These are phyloP conservation scores for Eupristina koningsbergeri DNA, from an alignment of 1,140 invertebrate genomes.

Conservation along the genomic window DNA sequence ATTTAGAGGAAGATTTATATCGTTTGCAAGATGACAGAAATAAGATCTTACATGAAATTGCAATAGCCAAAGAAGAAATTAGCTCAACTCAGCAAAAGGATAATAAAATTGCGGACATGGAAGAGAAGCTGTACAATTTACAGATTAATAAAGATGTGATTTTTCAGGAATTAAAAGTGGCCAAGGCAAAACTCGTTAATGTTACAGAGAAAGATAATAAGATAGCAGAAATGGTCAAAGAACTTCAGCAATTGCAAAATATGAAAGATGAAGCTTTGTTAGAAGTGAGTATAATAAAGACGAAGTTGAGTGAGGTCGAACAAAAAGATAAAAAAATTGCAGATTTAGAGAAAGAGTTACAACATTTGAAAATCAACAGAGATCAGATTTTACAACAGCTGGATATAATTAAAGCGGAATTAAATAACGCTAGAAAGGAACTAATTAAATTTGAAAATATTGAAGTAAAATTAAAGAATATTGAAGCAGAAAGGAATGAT, in stretches of 20 bases:
- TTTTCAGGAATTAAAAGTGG: not conserved
- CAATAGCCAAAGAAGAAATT: not conserved
- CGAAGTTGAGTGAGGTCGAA: constrained; percentile 42
- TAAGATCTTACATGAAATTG: constrained; percentile 22
- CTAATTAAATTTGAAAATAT: constrained; percentile 39
- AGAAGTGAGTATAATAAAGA: constrained; percentile 55
- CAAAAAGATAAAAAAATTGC: constrained; percentile 63
- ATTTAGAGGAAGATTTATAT: constrained; percentile 57
- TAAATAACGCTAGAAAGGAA: constrained; percentile 50
- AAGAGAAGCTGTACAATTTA: constrained; percentile 50
- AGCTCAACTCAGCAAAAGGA: constrained; percentile 59
- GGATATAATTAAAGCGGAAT: constrained; percentile 42
- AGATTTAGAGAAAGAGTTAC: constrained; percentile 57
- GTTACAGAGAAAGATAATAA: constrained; percentile 62
- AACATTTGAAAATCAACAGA: constrained; percentile 44
- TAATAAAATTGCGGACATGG: constrained; percentile 59
- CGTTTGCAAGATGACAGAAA: constrained; percentile 45
- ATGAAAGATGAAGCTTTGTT: constrained; percentile 48
- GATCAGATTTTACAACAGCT: constrained; percentile 46
- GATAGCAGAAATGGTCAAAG: constrained; percentile 59
- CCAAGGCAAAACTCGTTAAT: not conserved
- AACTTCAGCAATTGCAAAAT: constrained; percentile 37
- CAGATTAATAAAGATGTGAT: constrained; percentile 50
- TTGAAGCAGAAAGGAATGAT: not conserved
- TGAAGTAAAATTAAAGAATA: not conserved